Evolutionary conservation across 2,888 invertebrate genomes (phyloP).

Genomic region (Ormyrus nitidulus): DNA sequence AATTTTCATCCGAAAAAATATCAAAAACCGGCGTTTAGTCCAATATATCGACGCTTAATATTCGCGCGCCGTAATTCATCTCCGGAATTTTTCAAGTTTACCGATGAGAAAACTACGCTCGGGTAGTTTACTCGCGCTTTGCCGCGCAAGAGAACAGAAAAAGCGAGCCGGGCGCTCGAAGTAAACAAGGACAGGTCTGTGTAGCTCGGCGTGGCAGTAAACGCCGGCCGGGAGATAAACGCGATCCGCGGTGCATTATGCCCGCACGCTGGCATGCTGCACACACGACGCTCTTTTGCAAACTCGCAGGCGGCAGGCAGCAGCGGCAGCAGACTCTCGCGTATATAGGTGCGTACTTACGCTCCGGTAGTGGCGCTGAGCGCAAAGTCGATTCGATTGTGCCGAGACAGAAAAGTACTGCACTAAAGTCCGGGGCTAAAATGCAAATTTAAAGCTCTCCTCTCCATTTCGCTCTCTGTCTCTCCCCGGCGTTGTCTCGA

Average conservation of each 20-base stretch:
- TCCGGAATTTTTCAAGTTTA: no score
- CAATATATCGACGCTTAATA: no score
- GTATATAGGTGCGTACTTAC: neutral
- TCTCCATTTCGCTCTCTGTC: neutral
- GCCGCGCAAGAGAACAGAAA: no score
- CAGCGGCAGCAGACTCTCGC: neutral
- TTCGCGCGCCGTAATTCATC: no score
- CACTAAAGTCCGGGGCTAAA: slow-evolving; percentile 36
- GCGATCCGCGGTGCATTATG: slow-evolving; percentile 2
- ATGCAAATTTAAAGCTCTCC: slow-evolving; percentile 48
- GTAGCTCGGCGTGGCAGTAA: neutral
- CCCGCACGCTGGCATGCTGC: neutral
- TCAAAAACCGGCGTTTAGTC: no score
- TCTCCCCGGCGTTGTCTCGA: slow-evolving; percentile 19
- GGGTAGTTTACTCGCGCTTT: no score
- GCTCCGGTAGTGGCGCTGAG: slow-evolving; percentile 5
- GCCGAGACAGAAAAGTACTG: slow-evolving; percentile 2
- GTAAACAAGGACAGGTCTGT: neutral
- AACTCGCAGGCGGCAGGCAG: neutral
- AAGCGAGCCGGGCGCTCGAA: no score
- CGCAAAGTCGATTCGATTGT: neutral
- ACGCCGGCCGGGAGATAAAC: slow-evolving; percentile 12
- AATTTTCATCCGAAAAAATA: no score
- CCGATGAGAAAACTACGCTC: no score
- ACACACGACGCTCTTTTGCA: neutral